Evolutionary conservation across 2,113 vertebrate species (phyloP).

Genomic region (Raja brachyura): DNA sequence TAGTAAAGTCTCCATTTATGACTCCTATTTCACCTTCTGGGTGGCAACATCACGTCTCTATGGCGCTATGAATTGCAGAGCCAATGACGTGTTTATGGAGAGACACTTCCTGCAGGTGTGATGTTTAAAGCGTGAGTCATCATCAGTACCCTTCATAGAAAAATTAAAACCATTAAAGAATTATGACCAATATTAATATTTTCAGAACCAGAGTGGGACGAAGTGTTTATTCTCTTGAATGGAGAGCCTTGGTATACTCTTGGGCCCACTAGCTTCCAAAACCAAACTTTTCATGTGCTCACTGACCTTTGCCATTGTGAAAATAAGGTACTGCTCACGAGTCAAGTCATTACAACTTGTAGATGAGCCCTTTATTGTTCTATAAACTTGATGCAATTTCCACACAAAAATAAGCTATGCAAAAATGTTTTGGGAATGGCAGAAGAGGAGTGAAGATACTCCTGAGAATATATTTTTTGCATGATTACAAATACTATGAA

Average conservation of each 20-base stretch:
- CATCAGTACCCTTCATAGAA: slow-evolving; percentile 34
- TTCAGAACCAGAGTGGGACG: not conserved
- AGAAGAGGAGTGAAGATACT: not conserved
- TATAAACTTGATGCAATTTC: not conserved
- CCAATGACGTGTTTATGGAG: slow-evolving; percentile 37
- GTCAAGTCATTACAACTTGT: not conserved
- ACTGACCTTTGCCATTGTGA: not conserved
- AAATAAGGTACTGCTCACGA: not conserved
- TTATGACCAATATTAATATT: slow-evolving; percentile 19
- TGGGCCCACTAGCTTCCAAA: not conserved
- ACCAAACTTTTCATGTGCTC: not conserved
- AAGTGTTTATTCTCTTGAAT: not conserved
- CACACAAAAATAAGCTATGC: slow-evolving; percentile 5
- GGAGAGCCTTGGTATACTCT: not conserved
- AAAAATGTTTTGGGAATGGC: not conserved
- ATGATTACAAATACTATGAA: not conserved
- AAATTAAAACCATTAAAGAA: slow-evolving; percentile 36
- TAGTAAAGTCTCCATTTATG: slow-evolving; percentile 38
- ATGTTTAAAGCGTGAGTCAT: slow-evolving; percentile 37
- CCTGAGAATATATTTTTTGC: too few relatives aligned
- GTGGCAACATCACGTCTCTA: slow-evolving; percentile 35
- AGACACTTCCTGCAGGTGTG: slow-evolving; percentile 38
- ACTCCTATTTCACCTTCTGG: slow-evolving; percentile 38
- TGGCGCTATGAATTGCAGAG: slow-evolving; percentile 37
- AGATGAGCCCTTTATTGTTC: not conserved